Evolutionary conservation across 2,113 vertebrate species (phyloP).

Genomic region (Rhea pennata): DNA sequence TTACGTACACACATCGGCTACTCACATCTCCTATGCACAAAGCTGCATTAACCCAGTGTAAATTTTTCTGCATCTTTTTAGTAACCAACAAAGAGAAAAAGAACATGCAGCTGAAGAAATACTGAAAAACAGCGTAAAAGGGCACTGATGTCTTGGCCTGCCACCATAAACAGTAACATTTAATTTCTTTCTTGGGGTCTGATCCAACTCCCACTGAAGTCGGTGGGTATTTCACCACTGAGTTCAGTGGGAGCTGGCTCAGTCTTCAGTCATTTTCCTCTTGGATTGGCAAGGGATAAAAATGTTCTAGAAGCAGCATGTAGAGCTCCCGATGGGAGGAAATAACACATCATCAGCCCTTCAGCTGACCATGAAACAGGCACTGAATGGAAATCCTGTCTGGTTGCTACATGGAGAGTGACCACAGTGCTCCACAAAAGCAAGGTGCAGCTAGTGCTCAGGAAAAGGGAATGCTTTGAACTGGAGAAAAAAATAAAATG

Average conservation of each 20-base stretch:
- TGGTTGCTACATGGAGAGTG: not conserved
- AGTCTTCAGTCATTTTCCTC: conserved; percentile 34
- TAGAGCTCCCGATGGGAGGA: conserved; percentile 16
- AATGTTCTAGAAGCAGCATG: not conserved
- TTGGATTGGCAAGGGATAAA: conserved; percentile 51
- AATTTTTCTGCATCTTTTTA: not conserved
- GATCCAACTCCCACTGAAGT: conserved; percentile 31
- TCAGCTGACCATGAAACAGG: not conserved
- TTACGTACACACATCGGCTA: not conserved
- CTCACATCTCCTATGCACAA: not conserved
- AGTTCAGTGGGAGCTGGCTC: conserved; percentile 55
- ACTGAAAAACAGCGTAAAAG: not conserved
- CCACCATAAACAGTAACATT: conserved; percentile 8
- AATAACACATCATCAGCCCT: conserved; percentile 22
- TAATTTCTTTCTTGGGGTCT: conserved; percentile 48
- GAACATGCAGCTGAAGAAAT: not conserved
- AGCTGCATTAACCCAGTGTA: not conserved
- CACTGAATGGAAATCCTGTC: not conserved
- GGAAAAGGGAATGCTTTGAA: not conserved
- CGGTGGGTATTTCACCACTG: conserved; percentile 13
- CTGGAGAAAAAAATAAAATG: rapidly evolving
- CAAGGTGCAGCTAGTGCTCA: not conserved
- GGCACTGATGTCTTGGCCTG: conserved; percentile 4
- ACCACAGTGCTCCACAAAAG: not conserved
- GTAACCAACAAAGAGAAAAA: not conserved